Percentiles rank a stretch among this genome's conserved stretches.
Evolutionary conservation across 2,113 vertebrate species (phyloP).

Genomic region (Chroicocephalus ridibundus): DNA sequence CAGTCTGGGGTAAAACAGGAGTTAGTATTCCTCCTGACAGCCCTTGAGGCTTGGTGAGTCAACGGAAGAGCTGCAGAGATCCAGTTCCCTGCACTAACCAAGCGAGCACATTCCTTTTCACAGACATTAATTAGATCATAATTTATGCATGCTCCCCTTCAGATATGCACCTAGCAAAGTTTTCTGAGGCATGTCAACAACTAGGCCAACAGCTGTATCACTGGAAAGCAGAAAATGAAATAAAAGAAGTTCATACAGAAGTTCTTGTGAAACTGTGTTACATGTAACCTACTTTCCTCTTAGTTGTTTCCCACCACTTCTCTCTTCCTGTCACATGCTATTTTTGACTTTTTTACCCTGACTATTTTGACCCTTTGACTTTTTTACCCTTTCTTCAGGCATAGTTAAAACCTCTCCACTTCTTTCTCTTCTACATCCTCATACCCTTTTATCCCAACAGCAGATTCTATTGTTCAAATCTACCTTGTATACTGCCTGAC

Average conservation of each 20-base stretch:
- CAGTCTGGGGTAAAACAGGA: not conserved
- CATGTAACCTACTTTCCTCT: not conserved
- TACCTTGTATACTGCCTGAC: not conserved
- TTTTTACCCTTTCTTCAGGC: not conserved
- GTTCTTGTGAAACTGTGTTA: not conserved
- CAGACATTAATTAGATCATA: not conserved
- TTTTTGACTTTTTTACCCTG: not conserved
- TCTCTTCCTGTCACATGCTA: not conserved
- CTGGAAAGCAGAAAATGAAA: not conserved
- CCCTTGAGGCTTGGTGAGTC: not conserved
- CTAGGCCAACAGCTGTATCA: not conserved
- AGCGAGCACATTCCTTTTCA: fast-evolving
- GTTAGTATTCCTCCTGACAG: not conserved
- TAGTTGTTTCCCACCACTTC: not conserved
- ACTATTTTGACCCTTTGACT: not conserved
- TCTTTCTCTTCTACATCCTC: not conserved
- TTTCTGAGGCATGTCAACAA: not conserved
- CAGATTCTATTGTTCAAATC: not conserved
- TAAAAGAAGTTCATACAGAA: not conserved
- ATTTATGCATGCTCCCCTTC: not conserved
- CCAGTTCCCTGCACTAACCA: not conserved
- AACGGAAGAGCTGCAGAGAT: not conserved
- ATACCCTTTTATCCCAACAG: not conserved
- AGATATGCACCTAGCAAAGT: not conserved
- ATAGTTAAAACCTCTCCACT: not conserved